A percentile compares a stretch with the other conserved stretches of the same genome.
phyloP scores from a whole-genome alignment of 2,888 invertebrate genomes.

The Fragum whitleyi region DNA sequence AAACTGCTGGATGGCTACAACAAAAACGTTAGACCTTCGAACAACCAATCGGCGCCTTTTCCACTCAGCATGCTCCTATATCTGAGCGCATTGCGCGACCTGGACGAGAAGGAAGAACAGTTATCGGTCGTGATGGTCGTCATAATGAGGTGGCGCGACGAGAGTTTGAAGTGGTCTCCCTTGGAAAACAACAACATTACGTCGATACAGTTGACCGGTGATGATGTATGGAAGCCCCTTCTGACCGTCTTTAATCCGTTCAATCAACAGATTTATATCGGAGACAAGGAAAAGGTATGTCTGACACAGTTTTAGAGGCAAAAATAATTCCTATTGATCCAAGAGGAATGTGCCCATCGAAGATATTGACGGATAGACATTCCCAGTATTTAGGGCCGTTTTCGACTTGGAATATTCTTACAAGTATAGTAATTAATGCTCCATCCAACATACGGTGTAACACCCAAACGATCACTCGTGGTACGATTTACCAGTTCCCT shows the following conservation, averaged over 20 bases:
- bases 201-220: neutral
- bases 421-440: too few relatives aligned
- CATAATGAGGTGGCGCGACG: constrained; percentile 10
- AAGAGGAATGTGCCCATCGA: too few relatives aligned
- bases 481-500: too few relatives aligned
- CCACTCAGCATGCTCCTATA: neutral
- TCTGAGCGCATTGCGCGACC: constrained; percentile 14
- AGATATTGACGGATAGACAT: too few relatives aligned
- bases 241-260: constrained; percentile 25
- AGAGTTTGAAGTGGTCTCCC: constrained; percentile 8
- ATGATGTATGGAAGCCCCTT: constrained; percentile 24
- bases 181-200: constrained; percentile 6
- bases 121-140: constrained; percentile 21
- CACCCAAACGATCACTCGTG: too few relatives aligned
- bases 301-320: too few relatives aligned
- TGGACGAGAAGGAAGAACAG: constrained; percentile 20
- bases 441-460: too few relatives aligned
- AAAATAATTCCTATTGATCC: too few relatives aligned
- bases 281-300: constrained; percentile 25
- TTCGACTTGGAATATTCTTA: too few relatives aligned
- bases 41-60: constrained; percentile 17
- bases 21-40: constrained; percentile 23
- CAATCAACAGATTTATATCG: constrained; percentile 15
- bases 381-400: too few relatives aligned
- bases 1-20: constrained; percentile 24